Conservation (phyloP, 2,113 vertebrate genomes). For the Zosterops hypoxanthus region DNA sequence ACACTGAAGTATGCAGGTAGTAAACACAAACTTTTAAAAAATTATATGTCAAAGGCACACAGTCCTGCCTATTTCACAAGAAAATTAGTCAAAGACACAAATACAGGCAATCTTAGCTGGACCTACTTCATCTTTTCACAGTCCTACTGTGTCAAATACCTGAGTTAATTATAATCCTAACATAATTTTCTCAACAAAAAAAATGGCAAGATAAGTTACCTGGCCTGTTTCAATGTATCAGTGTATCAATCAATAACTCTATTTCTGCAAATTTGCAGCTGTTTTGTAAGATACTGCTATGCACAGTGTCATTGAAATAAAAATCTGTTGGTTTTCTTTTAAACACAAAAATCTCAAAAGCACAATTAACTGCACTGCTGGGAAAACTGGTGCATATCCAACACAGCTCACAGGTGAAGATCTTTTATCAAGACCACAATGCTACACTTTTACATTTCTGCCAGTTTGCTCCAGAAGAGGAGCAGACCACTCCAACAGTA, state of each 20-base stretch:
- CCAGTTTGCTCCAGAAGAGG: not conserved
- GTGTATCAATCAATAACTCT: not conserved
- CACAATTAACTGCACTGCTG: not conserved
- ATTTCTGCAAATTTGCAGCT: not conserved
- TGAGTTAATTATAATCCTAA: not conserved
- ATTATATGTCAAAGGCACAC: not conserved
- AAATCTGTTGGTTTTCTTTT: not conserved
- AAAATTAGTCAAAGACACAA: not conserved
- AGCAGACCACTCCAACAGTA: conserved; percentile 44
- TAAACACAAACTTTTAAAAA: not conserved
- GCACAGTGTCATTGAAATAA: not conserved
- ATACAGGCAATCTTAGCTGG: not conserved
- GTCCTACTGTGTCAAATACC: not conserved
- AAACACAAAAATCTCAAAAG: not conserved
- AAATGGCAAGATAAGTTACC: not conserved
- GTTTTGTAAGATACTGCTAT: not conserved
- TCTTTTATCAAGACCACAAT: not conserved
- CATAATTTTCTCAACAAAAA: not conserved
- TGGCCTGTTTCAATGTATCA: not conserved
- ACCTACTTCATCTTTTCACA: not conserved
- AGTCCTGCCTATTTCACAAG: not conserved
- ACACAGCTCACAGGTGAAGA: not conserved
- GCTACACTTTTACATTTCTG: not conserved
- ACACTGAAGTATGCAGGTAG: not conserved
- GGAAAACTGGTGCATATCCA: not conserved